Base-by-base conservation (phyloP, 2,888 invertebrate species). In the Ichneumon xanthorius region DNA sequence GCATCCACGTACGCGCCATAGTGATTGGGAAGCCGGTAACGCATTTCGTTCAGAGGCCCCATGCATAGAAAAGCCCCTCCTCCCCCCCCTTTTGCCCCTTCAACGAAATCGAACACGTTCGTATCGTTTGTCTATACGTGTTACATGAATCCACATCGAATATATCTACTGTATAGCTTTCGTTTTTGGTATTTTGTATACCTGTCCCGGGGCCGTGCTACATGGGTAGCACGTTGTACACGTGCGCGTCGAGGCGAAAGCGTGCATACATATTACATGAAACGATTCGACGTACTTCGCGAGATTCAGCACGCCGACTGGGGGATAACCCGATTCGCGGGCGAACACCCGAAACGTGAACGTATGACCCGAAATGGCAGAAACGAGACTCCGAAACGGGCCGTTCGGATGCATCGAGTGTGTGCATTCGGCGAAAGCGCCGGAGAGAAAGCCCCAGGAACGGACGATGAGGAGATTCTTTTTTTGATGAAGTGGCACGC, bases 71-170 rank as follows among this genome's bases (percentile, higher is more conserved):
- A 63, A 71, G 22, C 63, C 63, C 37, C 50, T 26, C n/a, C 16
- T 4, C 16, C 0, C 5, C 5, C 45, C 16, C 4, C 4, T 1
- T 16, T 14, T 16, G 22, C 71, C 70, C 50, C 50, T 37, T 65
- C 55, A 45, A 26, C 78, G 58, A 58, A 82, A 78, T 82, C 82
- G 78, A 82, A 82, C 82, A 78, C 78, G 82, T 82, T 68, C 78
- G 33, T 68, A 68, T 82, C 82, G 78, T 82, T 82, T 78, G 82
- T 82, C 82, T 82, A 71, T 76, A 71, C 82, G 73, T 61, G 77
- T 73, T 78, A 78, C 78, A 73, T 30, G 82, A 82, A 78, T 78
- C 73, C 65, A 61, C 82, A 68, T 82, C 73, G 82, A 78, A 73
- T 58, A 65, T 71, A 65, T 71, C 71, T 65, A 71, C 67, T 71